A percentile compares a stretch with the other conserved stretches of the same genome.
Conservation (phyloP, 30 jellyfish, hydroid and myxozoan genomes). For the Sanderia malayensis region DNA sequence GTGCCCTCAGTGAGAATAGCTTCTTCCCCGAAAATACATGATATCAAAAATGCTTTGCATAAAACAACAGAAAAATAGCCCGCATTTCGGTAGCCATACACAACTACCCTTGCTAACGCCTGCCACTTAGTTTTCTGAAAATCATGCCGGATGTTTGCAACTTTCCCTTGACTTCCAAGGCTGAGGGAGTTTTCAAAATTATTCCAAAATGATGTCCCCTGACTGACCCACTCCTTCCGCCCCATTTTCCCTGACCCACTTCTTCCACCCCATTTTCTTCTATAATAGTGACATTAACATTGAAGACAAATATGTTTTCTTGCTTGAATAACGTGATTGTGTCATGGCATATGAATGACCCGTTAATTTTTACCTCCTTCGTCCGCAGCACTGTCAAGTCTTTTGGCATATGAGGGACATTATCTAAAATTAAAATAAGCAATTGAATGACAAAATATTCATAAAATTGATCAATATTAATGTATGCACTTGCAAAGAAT, state of each 20-base stretch:
- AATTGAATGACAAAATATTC: no score
- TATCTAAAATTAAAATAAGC: neutral
- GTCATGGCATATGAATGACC: neutral
- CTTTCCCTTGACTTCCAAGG: neutral
- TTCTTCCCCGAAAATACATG: conserved; percentile 37
- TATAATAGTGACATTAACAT: neutral
- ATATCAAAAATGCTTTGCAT: conserved; percentile 12
- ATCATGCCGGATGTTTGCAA: neutral
- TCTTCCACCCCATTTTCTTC: neutral
- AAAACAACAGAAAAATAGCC: conserved; percentile 11
- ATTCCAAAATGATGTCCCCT: neutral
- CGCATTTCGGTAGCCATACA: neutral
- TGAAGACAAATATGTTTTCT: neutral
- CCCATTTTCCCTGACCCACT: neutral
- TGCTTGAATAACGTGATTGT: neutral
- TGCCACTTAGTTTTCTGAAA: neutral
- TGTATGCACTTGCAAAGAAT: no score
- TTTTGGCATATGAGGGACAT: neutral
- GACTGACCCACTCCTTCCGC: neutral
- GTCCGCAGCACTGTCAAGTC: neutral
- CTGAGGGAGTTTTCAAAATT: neutral
- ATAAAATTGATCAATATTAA: no score
- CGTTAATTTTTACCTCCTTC: neutral
- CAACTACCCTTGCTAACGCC: neutral
- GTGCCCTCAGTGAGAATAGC: no score